Percentiles rank a stretch among this genome's conserved stretches.
phyloP scores from a whole-genome alignment of 2,797 vertebrate species.

The Sphaeramia orbicularis region DNA sequence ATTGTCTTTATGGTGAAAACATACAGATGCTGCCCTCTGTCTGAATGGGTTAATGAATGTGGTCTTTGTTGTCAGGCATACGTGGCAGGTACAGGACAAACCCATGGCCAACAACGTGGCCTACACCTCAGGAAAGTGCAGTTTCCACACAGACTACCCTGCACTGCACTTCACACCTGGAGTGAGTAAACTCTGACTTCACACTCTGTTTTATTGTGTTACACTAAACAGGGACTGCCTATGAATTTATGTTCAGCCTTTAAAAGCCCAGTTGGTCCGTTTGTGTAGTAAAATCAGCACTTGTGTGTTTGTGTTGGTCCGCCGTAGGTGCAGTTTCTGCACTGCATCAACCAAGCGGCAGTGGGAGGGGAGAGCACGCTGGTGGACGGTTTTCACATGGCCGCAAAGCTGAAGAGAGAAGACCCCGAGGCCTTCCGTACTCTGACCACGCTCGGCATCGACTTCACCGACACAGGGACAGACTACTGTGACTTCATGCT shows the following conservation, averaged over 20 bases:
- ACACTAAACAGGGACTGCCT: constrained; percentile 12
- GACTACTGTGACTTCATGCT: constrained; percentile 96
- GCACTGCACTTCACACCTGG: constrained; percentile 93
- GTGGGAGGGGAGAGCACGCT: constrained; percentile 91
- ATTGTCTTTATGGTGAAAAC: too few species aligned
- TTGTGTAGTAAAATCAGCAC: constrained; percentile 22
- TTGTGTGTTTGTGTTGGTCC: constrained; percentile 24
- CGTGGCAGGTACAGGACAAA: constrained; percentile 97
- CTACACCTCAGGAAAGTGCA: constrained; percentile 91
- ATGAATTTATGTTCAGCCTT: constrained; percentile 8
- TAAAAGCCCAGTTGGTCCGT: constrained; percentile 4
- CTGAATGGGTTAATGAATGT: constrained; percentile 51
- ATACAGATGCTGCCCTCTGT: too few species aligned
- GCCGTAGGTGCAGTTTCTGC: constrained; percentile 93
- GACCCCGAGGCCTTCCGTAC: constrained; percentile 89
- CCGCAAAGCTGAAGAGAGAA: constrained; percentile 85
- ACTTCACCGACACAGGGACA: constrained; percentile 91
- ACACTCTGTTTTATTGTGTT: constrained; percentile 7
- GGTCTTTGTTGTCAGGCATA: constrained; percentile 86
- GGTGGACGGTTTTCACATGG: constrained; percentile 93
- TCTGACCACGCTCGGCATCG: constrained; percentile 87
- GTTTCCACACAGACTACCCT: constrained; percentile 95
- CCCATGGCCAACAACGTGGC: constrained; percentile 93
- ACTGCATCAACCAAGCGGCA: constrained; percentile 91
- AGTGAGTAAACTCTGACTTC: constrained; percentile 82